Base-by-base conservation (phyloP, 2,888 invertebrate species). In the Vanessa cardui region DNA sequence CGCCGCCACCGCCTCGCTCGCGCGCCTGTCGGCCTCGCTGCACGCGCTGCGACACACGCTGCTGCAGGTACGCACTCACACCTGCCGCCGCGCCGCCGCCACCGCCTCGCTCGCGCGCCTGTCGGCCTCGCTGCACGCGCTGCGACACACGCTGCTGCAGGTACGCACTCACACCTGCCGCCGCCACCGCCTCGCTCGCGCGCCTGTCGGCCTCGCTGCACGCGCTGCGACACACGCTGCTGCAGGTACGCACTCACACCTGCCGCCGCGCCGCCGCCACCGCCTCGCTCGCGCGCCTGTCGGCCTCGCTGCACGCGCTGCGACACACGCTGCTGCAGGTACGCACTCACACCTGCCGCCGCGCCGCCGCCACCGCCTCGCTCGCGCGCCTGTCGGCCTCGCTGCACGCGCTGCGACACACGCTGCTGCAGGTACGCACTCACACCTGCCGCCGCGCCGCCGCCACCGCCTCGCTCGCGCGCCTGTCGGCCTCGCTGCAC, bases 271-370 rank as follows among this genome's bases (percentile, higher is more conserved):
- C 96, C 12, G 95, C 96, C 62, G 96, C 97, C 66, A 94, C 95
- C 70, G 96, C 98, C 0, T 95, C 96, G 79, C 95, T 98, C 59
- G 94, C 96, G 73, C 97, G 98, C 80, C 95, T 97, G 75, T 95
- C 97, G 75, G 94, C 98, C 59, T 95, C 96, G 72, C 94, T 98
- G 76, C 94, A 97, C 56, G 96, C 96, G 78, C 93, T 98, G 64
- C 94, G 97, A 68, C 98, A 98, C 84, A 94, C 97, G 69, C 94
- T 98, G 70, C 91, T 98, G 65, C 96, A 96, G 93, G 97, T 97
- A 87, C 31, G 8, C 31, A 8, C 18, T 47, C 16, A n/a, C 76
- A 71, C 16, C 18, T 6, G 94, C 95, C 1, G 95, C 95, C 61
- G 97, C 97, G 78, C 94, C 99, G 70, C n/a, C n/a, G n/a, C n/a